Evolutionary conservation across 2,888 invertebrate species (phyloP).

Genomic region (Lasioglossum figueresi): DNA sequence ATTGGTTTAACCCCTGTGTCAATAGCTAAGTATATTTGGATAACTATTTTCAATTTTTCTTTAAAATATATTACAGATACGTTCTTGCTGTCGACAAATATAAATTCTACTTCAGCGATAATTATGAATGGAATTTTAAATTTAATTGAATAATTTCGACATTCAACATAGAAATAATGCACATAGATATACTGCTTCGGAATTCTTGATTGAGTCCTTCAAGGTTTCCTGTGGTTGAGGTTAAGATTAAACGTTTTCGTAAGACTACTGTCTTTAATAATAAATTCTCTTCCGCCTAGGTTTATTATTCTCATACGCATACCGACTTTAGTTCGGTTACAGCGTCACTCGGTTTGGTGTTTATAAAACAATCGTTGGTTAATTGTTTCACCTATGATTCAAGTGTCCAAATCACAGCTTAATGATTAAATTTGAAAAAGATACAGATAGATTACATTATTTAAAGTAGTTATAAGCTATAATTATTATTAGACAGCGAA

Average conservation of each 20-base stretch:
- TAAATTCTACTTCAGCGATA: not conserved
- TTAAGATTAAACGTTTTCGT: not conserved
- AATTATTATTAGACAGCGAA: no score
- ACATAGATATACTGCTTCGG: no score
- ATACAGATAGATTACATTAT: not conserved
- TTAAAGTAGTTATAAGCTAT: no score
- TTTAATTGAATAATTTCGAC: no score
- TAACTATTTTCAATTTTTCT: not conserved
- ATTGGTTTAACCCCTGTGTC: no score
- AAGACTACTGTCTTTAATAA: slow-evolving; percentile 23
- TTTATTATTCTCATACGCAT: slow-evolving; percentile 5
- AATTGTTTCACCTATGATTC: not conserved
- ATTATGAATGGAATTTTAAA: no score
- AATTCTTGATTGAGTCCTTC: no score
- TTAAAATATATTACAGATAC: not conserved
- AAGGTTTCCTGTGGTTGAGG: not conserved
- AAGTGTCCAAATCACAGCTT: not conserved
- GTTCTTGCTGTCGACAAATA: not conserved
- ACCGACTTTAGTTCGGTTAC: not conserved
- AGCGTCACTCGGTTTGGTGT: not conserved
- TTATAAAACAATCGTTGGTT: slow-evolving; percentile 4
- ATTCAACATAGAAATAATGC: no score
- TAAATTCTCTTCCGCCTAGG: not conserved
- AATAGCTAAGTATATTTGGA: not conserved
- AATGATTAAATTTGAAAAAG: not conserved